phyloP scores from a whole-genome alignment of 2,888 invertebrate species.

The Heliconius aoede region DNA sequence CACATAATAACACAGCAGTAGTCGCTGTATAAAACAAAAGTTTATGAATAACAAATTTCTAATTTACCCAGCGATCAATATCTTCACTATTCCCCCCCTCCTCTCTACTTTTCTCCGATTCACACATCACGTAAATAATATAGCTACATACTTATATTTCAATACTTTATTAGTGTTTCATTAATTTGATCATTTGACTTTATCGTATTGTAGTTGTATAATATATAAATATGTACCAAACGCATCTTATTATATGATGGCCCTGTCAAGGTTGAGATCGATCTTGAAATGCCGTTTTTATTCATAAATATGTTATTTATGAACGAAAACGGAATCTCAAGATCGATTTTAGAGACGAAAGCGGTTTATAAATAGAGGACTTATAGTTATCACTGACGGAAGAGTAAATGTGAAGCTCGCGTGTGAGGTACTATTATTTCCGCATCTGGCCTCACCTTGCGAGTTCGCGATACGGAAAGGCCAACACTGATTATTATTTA shows the following conservation, averaged over 20 bases:
- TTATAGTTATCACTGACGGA: background rate
- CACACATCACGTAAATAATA: background rate
- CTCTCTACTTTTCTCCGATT: background rate
- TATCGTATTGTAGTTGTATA: background rate
- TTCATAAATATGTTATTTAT: too few relatives aligned
- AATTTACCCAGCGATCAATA: constrained; percentile 7
- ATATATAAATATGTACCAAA: background rate
- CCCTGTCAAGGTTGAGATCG: too few relatives aligned
- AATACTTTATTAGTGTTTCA: background rate
- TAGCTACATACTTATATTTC: background rate
- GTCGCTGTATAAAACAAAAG: background rate
- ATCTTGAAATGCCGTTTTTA: too few relatives aligned
- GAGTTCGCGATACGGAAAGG: constrained; percentile 58
- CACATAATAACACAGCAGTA: background rate
- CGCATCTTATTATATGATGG: background rate
- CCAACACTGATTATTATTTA: constrained; percentile 60
- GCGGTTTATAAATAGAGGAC: too few relatives aligned
- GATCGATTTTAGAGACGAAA: too few relatives aligned
- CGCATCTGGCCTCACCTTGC: constrained; percentile 68
- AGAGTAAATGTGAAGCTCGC: constrained; percentile 63
- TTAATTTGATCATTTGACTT: background rate
- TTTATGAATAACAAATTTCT: background rate
- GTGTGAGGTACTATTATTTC: constrained; percentile 67
- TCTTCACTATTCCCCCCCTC: too few relatives aligned
- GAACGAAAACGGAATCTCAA: too few relatives aligned